Conservation (phyloP, 2,797 vertebrate genomes). For the Fistularia tabacaria region DNA sequence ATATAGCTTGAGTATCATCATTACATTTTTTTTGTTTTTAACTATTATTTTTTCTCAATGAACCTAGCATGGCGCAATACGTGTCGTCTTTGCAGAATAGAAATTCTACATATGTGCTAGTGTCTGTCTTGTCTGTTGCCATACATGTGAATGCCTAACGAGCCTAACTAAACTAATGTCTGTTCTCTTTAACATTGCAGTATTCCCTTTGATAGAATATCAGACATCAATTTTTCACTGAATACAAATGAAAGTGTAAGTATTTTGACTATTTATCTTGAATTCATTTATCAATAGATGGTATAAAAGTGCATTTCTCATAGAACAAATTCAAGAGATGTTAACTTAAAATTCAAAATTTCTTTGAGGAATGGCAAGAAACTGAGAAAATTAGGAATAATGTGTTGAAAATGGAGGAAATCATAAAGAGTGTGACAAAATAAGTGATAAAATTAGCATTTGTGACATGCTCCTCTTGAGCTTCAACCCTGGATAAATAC, state of each 20-base stretch:
- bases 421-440: too few relatives aligned
- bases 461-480: too few relatives aligned
- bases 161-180: conserved; percentile 64
- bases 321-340: conserved; percentile 1
- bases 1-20: too few relatives aligned
- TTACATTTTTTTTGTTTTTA: too few relatives aligned
- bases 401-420: too few relatives aligned
- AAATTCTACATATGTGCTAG: neutral
- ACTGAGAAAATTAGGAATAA: too few relatives aligned
- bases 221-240: conserved; percentile 99
- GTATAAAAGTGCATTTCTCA: conserved; percentile 3
- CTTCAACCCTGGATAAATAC: too few relatives aligned
- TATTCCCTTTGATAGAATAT: conserved; percentile 99
- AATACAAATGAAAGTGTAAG: conserved; percentile 99
- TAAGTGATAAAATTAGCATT: too few relatives aligned
- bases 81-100: too few relatives aligned
- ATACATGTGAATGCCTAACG: conserved; percentile 42
- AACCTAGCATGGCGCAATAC: too few relatives aligned
- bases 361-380: too few relatives aligned
- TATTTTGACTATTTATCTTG: conserved; percentile 61
- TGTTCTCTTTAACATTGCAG: conserved; percentile 82
- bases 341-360: neutral
- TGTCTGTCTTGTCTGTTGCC: conserved; percentile 1
- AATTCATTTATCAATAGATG: conserved; percentile 6
- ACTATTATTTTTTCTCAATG: too few relatives aligned